Conservation (phyloP, 2,888 invertebrate genomes). For the Antheraea yamamai region DNA sequence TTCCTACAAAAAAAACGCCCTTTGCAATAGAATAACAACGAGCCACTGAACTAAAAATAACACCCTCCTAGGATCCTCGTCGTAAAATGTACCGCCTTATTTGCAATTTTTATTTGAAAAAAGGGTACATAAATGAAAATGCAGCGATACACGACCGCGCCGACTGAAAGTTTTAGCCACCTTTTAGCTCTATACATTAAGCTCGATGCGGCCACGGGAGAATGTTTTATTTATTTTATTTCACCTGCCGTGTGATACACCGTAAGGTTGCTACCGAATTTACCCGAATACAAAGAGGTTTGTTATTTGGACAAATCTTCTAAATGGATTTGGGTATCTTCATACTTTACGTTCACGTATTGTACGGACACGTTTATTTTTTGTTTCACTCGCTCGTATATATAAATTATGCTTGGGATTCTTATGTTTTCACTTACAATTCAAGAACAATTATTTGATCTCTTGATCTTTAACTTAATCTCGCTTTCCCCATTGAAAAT, state of each 20-base stretch:
- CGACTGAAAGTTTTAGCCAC: constrained; percentile 1
- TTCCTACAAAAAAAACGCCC: no score
- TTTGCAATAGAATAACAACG: background rate
- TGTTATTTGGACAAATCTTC: constrained; percentile 20
- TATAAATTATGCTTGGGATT: background rate
- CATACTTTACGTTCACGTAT: constrained; percentile 3
- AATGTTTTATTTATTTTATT: constrained; percentile 14
- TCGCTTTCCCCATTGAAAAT: no score
- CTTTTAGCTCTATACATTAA: constrained; percentile 6
- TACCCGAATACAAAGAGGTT: constrained; percentile 10
- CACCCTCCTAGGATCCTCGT: background rate
- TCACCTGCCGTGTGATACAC: background rate
- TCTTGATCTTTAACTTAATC: no score
- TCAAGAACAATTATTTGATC: no score
- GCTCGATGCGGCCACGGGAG: background rate
- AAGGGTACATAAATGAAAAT: background rate
- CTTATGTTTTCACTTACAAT: no score
- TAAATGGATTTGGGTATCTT: constrained; percentile 35
- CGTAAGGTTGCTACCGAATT: background rate
- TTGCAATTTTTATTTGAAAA: background rate
- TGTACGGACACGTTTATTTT: background rate
- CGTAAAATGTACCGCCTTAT: constrained; percentile 1
- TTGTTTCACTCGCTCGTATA: background rate
- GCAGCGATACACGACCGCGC: background rate
- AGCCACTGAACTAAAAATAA: constrained; percentile 2